Conservation (phyloP, 2,888 invertebrate species). For the Bombylius discolor region DNA sequence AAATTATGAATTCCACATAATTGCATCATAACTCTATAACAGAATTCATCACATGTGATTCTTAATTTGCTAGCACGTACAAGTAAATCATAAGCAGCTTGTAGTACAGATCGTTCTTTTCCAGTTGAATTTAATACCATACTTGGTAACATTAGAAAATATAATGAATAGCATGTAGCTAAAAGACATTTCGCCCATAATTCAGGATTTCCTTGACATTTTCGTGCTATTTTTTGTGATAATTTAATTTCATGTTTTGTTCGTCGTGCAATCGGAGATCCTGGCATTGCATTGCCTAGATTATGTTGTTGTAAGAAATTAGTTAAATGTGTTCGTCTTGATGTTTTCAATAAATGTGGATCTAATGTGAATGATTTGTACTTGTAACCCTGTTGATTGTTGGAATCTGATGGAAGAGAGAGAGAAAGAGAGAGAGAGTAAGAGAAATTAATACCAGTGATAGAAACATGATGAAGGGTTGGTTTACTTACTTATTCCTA, state of each 20-base stretch:
- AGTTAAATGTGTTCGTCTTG: slow-evolving; percentile 25
- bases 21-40: slow-evolving; percentile 97
- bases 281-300: slow-evolving; percentile 45
- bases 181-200: slow-evolving; percentile 87
- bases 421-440: not conserved
- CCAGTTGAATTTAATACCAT: slow-evolving; percentile 56
- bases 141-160: slow-evolving; percentile 93
- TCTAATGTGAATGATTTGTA: slow-evolving; percentile 53
- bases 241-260: slow-evolving; percentile 92
- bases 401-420: slow-evolving; percentile 13
- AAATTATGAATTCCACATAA: slow-evolving; percentile 89
- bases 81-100: slow-evolving; percentile 74
- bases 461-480: no score
- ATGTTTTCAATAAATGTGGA: slow-evolving; percentile 41
- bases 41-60: slow-evolving; percentile 89
- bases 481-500: slow-evolving; percentile 14
- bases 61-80: slow-evolving; percentile 74
- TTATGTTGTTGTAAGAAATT: slow-evolving; percentile 32
- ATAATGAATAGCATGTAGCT: slow-evolving; percentile 82
- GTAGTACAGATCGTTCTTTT: slow-evolving; percentile 61
- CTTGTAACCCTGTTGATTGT: slow-evolving; percentile 30
- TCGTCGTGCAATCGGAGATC: slow-evolving; percentile 81
- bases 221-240: slow-evolving; percentile 59
- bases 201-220: slow-evolving; percentile 55
- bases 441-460: not conserved